phyloP scores from a whole-genome alignment of 2,113 vertebrate genomes.

The Charina bottae region DNA sequence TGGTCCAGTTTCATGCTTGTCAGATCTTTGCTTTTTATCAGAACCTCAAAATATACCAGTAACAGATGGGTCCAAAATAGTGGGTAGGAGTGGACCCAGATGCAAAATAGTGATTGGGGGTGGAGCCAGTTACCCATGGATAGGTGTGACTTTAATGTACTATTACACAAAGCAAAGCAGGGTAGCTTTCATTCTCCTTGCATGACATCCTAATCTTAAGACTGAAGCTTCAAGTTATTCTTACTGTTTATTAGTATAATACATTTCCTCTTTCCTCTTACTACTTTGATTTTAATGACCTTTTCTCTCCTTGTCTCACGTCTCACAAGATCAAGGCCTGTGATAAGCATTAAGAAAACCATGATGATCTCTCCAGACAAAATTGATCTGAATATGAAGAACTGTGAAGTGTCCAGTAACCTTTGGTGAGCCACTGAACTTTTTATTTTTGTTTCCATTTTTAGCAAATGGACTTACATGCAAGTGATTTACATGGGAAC shows the following conservation, averaged over 20 bases:
- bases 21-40: not conserved
- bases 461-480: not conserved
- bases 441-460: not conserved
- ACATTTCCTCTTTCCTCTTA: not conserved
- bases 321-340: conserved; percentile 81
- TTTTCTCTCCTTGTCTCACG: not conserved
- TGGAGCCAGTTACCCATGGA: not conserved
- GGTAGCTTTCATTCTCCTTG: not conserved
- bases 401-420: conserved; percentile 75
- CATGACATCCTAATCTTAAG: not conserved
- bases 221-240: not conserved
- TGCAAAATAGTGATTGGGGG: not conserved
- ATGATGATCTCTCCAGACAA: conserved; percentile 80
- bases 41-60: not conserved
- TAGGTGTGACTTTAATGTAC: not conserved
- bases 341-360: conserved; percentile 84
- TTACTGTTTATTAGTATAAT: not conserved
- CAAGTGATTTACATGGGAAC: not conserved
- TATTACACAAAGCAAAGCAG: not conserved
- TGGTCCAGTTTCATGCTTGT: not conserved
- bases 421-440: conserved; percentile 79
- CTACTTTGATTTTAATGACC: conserved; percentile 12
- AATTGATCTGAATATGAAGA: conserved; percentile 79
- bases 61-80: not conserved
- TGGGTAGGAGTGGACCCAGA: not conserved